Evolutionary conservation across 1,140 invertebrate species (phyloP).

Genomic region (Ceratina calcarata): DNA sequence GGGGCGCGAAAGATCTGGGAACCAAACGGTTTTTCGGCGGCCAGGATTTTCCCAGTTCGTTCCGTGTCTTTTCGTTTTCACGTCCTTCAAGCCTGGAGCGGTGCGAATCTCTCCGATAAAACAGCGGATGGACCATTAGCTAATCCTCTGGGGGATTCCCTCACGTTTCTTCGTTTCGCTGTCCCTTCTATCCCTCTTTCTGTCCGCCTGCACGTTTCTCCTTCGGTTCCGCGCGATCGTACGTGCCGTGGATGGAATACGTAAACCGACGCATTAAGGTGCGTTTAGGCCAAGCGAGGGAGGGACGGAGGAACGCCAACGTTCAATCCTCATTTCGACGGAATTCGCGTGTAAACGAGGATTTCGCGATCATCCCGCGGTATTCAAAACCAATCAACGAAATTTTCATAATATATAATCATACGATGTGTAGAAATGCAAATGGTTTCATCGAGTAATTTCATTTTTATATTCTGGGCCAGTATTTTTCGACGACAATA

Average conservation of each 20-base stretch:
- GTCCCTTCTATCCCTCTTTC: conserved; percentile 4
- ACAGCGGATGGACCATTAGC: conserved; percentile 77
- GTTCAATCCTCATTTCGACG: too few species aligned
- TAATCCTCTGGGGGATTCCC: conserved; percentile 72
- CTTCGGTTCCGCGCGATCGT: conserved; percentile 47
- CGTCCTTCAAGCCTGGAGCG: conserved; percentile 57
- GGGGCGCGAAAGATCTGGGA: not conserved
- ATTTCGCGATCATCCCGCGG: too few species aligned
- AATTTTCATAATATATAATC: too few species aligned
- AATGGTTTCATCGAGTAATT: too few species aligned
- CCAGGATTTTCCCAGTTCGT: conserved; percentile 53
- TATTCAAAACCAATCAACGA: too few species aligned
- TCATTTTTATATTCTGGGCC: too few species aligned
- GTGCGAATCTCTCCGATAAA: conserved; percentile 78
- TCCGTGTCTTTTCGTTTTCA: conserved; percentile 52
- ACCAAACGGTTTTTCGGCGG: conserved; percentile 30
- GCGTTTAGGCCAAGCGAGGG: conserved; percentile 17
- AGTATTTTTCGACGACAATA: too few species aligned
- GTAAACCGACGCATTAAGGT: conserved; percentile 67
- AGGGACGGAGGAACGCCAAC: conserved; percentile 19
- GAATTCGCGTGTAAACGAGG: too few species aligned
- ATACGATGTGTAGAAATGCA: too few species aligned
- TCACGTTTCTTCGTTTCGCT: conserved; percentile 8
- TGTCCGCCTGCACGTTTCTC: conserved; percentile 1
- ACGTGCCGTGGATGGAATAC: conserved; percentile 74